Evolutionary conservation across 2,113 vertebrate genomes (phyloP).

Genomic region (Hippocampus zosterae): DNA sequence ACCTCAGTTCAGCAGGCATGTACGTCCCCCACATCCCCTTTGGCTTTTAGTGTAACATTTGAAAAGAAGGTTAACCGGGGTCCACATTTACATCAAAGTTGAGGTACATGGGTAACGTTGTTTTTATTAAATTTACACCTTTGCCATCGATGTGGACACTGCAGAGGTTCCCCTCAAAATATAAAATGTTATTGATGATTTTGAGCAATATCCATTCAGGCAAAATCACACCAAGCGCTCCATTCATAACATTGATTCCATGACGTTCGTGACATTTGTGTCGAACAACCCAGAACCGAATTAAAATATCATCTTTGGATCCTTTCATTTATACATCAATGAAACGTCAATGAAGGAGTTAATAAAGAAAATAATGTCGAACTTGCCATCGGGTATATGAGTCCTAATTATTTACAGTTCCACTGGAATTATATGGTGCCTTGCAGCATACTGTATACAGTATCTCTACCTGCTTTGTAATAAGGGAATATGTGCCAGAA

Average conservation of each 20-base stretch:
- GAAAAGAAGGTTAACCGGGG: too few relatives aligned
- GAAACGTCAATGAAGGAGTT: background rate
- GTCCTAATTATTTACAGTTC: constrained; percentile 6
- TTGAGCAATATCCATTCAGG: too few relatives aligned
- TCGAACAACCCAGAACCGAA: background rate
- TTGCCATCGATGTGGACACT: too few relatives aligned
- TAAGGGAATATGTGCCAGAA: constrained; percentile 4
- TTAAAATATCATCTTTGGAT: background rate
- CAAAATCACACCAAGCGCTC: background rate
- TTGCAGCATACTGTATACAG: background rate
- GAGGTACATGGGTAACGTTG: too few relatives aligned
- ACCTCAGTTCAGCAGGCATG: too few relatives aligned
- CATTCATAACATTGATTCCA: background rate
- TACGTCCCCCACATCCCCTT: too few relatives aligned
- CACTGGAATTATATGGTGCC: constrained; percentile 8
- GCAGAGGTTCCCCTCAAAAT: too few relatives aligned
- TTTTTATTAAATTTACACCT: too few relatives aligned
- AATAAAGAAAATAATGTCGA: background rate
- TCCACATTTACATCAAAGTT: too few relatives aligned
- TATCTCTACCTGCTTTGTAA: constrained; percentile 23
- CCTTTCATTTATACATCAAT: background rate
- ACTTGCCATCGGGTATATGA: constrained; percentile 25
- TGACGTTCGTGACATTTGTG: background rate
- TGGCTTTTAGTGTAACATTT: too few relatives aligned
- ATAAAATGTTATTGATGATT: too few relatives aligned